Base-by-base conservation (phyloP, 2,113 vertebrate species). In the Rhodinocichla rosea region DNA sequence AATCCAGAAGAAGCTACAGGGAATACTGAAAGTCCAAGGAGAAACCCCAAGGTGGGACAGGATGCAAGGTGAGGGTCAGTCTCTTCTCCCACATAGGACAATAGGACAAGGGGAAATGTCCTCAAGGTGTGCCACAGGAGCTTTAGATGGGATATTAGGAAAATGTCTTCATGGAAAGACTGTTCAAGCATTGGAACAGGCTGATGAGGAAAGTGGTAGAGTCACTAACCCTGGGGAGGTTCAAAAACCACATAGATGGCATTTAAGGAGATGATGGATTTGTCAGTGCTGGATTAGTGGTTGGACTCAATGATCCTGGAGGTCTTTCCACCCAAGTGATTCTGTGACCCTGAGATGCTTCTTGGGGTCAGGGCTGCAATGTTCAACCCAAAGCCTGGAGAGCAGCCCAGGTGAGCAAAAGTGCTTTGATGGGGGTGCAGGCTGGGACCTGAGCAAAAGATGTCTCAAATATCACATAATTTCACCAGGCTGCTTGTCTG, bases 381-480 rank as follows among this genome's bases (percentile, higher is more conserved):
- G 4, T 75, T 82, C 40, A 80, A 73, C 40, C 6, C 71, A 78
- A 37, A 27, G 62, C 69, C 71, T 91, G 87, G 76, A 96, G 83
- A 88, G 65, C 17, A 62, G 68, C 75, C 62, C 28, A 26, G 62
- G 59, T n/a, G 69, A 88, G 33, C 52, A 56, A 23, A 52, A 40
- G 53, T 56, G 86, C 74, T 57, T 86, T 85, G 55, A 39, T 35
- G 59, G 32, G 11, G 20, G 17, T 26, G 30, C 89, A 62, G 16
- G 91, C 16, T 73, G 77, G 49, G 26, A 87, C 68, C n/a, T 68
- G 85, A 91, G 69, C 5, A 69, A 92, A 78, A 91, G n/a, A 37
- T 13, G 52, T 74, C 62, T 85, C 70, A 64, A 49, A 80, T 76
- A 92, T 12, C 90, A 42, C 52, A 7, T 40, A 35, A 44, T 93